Base-by-base conservation (phyloP, 2,113 vertebrate species). In the Cavia porcellus region DNA sequence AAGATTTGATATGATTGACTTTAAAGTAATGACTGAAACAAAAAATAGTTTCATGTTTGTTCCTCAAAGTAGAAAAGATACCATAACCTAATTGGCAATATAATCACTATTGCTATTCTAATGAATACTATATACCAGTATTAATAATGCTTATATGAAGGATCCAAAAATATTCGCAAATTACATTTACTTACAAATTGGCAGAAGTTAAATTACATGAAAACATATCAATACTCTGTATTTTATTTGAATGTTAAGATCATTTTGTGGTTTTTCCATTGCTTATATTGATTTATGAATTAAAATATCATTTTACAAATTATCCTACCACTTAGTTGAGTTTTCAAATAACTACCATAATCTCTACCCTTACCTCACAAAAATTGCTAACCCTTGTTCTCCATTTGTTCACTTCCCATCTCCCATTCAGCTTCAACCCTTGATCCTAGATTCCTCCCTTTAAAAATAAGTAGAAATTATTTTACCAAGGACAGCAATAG, bases 11-110 rank as follows among this genome's bases (percentile, higher is more conserved):
- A 20, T 61, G 30, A 12, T 7, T 66, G 28, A 47, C 50, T 70
- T 82, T 92, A 90, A 82, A 96, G 42, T 38, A 68, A 7, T 61
- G 20, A 90, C 30, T 61, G 45, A 86, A 77, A 64, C 30, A 74
- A 74, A 57, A 85, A 38, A 28, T 62, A 3, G 10, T 50, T 70
- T 70, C 25, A 66, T 30, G 9, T 38, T 72, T 86, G 17, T 87
- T 68, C 28, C 13, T 30, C 77, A 75, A 83, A 74, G 15, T 38
- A 55, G 28, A 80, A 61, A 74, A 0, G 2, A 17, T 25, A 47
- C 5, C 5, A 7, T 30, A 19, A 95, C 13, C 42, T 28, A 45
- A 35, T 7, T 20, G 25, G 45, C 50, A 42, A n/a, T 35, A 32
- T n/a, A 47, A 75, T 42, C 7, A 35, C 42, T 70, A 50, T 70